Evolutionary conservation across 53 echinoderm and acorn worm genomes (phyloP).

Genomic region (Echinarachnius parma): DNA sequence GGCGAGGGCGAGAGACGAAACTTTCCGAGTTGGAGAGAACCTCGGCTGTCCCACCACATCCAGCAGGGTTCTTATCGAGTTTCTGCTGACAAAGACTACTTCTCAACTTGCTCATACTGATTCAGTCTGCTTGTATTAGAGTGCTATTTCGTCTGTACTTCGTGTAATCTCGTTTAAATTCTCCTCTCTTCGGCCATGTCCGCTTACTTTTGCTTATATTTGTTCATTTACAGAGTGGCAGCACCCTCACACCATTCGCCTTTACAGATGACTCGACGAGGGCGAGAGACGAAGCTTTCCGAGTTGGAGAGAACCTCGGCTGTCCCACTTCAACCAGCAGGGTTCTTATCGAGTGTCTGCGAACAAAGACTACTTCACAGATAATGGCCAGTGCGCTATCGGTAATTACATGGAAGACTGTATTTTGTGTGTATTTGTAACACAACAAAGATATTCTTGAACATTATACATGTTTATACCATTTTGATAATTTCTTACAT

Average conservation of each 20-base stretch:
- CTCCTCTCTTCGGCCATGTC: neutral
- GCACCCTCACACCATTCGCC: constrained; percentile 37
- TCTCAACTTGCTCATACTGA: too few species aligned
- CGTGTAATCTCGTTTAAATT: neutral
- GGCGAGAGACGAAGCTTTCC: constrained; percentile 35
- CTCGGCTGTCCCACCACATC: constrained; percentile 24
- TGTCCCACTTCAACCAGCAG: constrained; percentile 12
- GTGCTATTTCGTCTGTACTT: neutral
- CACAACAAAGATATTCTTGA: neutral
- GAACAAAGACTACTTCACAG: constrained; percentile 15
- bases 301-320: constrained; percentile 37
- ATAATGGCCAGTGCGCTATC: constrained; percentile 35
- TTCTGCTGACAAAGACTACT: constrained; percentile 19
- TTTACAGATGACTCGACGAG: constrained; percentile 25
- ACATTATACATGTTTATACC: too few species aligned
- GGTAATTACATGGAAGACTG: constrained; percentile 6
- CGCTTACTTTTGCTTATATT: too few species aligned
- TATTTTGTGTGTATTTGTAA: neutral
- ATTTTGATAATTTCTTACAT: too few species aligned
- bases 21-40: constrained; percentile 37
- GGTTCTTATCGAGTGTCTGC: constrained; percentile 26
- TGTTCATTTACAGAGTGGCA: constrained; percentile 44
- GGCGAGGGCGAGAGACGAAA: constrained; percentile 24
- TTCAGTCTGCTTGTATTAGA: neutral
- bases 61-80: constrained; percentile 16